Evolutionary conservation across 2,113 vertebrate genomes (phyloP).

Genomic region (Ia io): DNA sequence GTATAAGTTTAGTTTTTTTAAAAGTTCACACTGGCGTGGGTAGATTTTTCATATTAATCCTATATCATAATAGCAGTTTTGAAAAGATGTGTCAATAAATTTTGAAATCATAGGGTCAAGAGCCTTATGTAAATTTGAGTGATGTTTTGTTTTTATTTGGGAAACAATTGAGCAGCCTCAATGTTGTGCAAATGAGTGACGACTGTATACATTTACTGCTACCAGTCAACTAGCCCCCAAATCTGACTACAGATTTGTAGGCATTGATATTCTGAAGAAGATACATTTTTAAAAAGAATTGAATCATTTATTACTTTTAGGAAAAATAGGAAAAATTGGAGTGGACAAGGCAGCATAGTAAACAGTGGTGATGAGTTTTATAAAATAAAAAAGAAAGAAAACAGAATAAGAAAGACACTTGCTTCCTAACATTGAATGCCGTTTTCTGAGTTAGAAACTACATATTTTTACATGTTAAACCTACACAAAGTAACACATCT

Average conservation of each 20-base stretch:
- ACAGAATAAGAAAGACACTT: neutral
- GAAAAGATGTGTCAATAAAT: neutral
- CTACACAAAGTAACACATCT: neutral
- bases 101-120: neutral
- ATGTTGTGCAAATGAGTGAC: neutral
- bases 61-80: neutral
- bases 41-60: neutral
- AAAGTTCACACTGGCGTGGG: neutral
- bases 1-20: neutral
- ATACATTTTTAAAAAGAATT: conserved; percentile 5
- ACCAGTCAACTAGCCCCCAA: neutral
- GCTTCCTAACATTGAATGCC: neutral
- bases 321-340: neutral
- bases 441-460: neutral
- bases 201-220: neutral
- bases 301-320: neutral
- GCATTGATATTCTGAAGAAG: neutral
- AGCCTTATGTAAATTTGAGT: neutral
- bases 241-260: neutral
- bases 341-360: neutral
- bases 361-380: neutral
- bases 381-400: neutral
- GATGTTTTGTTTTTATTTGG: neutral
- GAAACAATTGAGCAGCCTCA: neutral
- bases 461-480: neutral